Evolutionary conservation across 2,113 vertebrate genomes (phyloP).

Genomic region (Xiphophorus hellerii): DNA sequence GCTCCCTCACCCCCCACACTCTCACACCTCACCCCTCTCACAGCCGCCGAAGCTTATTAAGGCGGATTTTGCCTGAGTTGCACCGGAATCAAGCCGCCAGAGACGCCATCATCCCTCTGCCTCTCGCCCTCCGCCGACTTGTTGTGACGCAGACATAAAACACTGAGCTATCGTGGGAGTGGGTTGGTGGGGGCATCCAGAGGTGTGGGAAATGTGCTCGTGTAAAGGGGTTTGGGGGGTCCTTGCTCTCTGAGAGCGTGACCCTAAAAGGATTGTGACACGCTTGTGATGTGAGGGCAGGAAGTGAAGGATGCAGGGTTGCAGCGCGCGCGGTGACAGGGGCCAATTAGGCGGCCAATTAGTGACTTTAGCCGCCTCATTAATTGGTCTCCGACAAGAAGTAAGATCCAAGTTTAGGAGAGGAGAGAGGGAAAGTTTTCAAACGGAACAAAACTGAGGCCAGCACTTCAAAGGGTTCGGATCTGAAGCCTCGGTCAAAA

Average conservation of each 20-base stretch:
- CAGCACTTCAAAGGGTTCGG: background rate
- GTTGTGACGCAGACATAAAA: slow-evolving; percentile 89
- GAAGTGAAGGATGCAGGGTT: background rate
- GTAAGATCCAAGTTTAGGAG: slow-evolving; percentile 38
- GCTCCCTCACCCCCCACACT: slow-evolving; percentile 15
- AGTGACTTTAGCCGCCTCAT: slow-evolving; percentile 70
- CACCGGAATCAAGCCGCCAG: slow-evolving; percentile 78
- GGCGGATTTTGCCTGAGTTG: slow-evolving; percentile 72
- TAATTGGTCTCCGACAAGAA: slow-evolving; percentile 60
- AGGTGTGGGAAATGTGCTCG: slow-evolving; percentile 14
- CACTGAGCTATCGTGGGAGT: slow-evolving; percentile 71
- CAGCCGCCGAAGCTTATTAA: slow-evolving; percentile 70
- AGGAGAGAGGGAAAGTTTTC: slow-evolving; percentile 55
- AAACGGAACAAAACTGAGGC: slow-evolving; percentile 11
- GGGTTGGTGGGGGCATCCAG: slow-evolving; percentile 44
- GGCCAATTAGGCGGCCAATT: slow-evolving; percentile 75
- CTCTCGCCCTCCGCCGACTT: slow-evolving; percentile 79
- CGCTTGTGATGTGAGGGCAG: slow-evolving; percentile 47
- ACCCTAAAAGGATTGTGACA: slow-evolving; percentile 68
- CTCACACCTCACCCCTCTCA: slow-evolving; percentile 19
- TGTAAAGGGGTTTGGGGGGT: slow-evolving; percentile 46
- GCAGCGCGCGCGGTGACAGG: slow-evolving; percentile 18
- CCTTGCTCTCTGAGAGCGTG: slow-evolving; percentile 66
- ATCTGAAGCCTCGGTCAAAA: background rate
- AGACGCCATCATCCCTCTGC: slow-evolving; percentile 82